Evolutionary conservation across 1,140 invertebrate species (phyloP), one percentile per base, ranked within the genome.

Genomic region (Triops cancriformis): DNA sequence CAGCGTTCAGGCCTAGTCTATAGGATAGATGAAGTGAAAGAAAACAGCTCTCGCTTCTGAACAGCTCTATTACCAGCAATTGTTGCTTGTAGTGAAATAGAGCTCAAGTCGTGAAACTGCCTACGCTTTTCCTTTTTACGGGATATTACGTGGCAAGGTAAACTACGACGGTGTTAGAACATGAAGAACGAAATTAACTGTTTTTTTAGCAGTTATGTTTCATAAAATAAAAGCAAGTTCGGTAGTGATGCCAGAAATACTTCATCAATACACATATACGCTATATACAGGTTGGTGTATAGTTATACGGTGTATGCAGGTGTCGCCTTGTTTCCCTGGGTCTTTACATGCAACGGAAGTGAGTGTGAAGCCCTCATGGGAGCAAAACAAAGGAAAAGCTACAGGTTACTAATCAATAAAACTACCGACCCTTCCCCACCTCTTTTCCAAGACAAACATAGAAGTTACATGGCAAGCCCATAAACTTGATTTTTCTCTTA

Each of bases 361-460:
- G 31, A 37, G 31, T 37, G 31, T 37, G 31, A 64, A 64, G 51
- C n/a, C 3, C 23, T 64, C 51, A n/a, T 64, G 51, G 51, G n/a
- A 64, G 51, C 51, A 23, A 64, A 64, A 64, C 14, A 18, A 64
- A 64, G 7, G n/a, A n/a, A 64, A 64, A 23, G 51, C 51, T 64
- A 64, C 51, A 64, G 51, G 51, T 64, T 64, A 23, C 51, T 64
- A 64, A 64, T 64, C 51, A 64, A 64, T 64, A 64, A 64, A 64
- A 37, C 2, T 37, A 7, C 31, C 51, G 14, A 14, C 14, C 51
- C 23, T 64, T 64, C 18, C 51, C 51, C 51, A n/a, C 51, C 51
- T 18, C 23, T 23, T 37, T 37, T 37, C 31, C 31, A 37, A 64
- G 14, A 4, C 14, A 18, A 18, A 64, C 51, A 64, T 23, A 23